Conservation (phyloP, 92 coral and sea anemone genomes). For the Diadumene lineata region DNA sequence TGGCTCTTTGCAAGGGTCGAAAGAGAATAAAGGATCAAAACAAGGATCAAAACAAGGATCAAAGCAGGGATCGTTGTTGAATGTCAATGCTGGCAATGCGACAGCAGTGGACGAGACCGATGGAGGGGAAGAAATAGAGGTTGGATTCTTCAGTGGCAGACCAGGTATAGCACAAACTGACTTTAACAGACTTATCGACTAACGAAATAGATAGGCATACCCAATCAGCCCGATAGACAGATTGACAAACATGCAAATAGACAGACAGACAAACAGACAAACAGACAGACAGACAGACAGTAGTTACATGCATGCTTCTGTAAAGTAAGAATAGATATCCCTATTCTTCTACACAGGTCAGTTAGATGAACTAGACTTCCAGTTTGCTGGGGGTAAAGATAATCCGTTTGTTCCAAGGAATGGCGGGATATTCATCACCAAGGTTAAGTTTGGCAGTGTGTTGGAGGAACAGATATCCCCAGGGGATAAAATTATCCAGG, state of each 20-base stretch:
- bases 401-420: constrained; percentile 48
- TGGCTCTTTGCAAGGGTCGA: not conserved
- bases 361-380: constrained; percentile 52
- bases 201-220: too few species aligned
- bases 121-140: constrained; percentile 28
- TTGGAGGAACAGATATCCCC: constrained; percentile 46
- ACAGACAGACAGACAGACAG: too few species aligned
- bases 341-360: constrained; percentile 23
- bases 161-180: too few species aligned
- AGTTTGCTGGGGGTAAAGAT: constrained; percentile 63
- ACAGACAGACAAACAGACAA: too few species aligned
- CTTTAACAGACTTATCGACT: too few species aligned
- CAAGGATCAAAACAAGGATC: not conserved
- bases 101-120: constrained; percentile 33
- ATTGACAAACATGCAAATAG: too few species aligned
- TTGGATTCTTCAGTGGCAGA: constrained; percentile 43
- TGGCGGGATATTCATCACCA: constrained; percentile 56
- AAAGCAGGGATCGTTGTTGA: not conserved
- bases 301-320: too few species aligned
- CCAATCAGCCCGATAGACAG: too few species aligned
- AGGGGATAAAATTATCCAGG: constrained; percentile 57
- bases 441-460: constrained; percentile 42
- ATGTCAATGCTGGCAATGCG: not conserved
- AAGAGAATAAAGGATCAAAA: not conserved
- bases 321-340: too few species aligned